Base-by-base conservation (phyloP, 2,888 invertebrate genomes). In the Trachelus stipa region DNA sequence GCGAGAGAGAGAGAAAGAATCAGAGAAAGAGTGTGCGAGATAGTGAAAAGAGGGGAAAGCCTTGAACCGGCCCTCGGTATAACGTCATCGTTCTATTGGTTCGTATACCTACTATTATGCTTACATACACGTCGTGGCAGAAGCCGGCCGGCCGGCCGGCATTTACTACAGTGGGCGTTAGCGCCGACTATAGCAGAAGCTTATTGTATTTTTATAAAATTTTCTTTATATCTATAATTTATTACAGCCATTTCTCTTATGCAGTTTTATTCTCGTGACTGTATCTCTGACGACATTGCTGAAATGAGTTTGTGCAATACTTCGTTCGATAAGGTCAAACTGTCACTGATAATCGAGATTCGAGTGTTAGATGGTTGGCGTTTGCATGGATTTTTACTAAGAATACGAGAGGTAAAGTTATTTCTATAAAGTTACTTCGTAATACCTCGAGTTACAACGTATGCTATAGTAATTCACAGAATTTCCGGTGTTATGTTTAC, bases 41-140 rank as follows among this genome's bases (percentile, higher is more conserved):
- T 31, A 71, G 71, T 12, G 71, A 71, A 33, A 71, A 80, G 75
- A 69, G 79, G 71, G 77, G 75, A 76, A 74, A 85, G 81, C 86
- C 86, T 86, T 86, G 86, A 86, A 85, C 86, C 76, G 81, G 77
- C 77, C 81, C 77, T 79, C 77, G 81, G 79, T 81, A 71, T 74
- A 84, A 81, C 87, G 83, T 86, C 84, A 86, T 82, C 87, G 81
- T 83, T 83, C 83, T 83, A 83, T 85, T 86, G 82, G 81, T 77
- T 75, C 79, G 71, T 40, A 12, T 34, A 74, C 33, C 71, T 12
- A 71, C 56, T 56, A 56, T 23, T 56, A 56, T 23, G 2, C 56
- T 56, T 71, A 31, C 31, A 15, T 71, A 34, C 71, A 23, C 31
- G 71, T 71, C 71, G 71, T 34, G 12, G 31, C 33, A 71, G 31